Conservation (phyloP, 2,888 invertebrate species). For the Agrypnus murinus region DNA sequence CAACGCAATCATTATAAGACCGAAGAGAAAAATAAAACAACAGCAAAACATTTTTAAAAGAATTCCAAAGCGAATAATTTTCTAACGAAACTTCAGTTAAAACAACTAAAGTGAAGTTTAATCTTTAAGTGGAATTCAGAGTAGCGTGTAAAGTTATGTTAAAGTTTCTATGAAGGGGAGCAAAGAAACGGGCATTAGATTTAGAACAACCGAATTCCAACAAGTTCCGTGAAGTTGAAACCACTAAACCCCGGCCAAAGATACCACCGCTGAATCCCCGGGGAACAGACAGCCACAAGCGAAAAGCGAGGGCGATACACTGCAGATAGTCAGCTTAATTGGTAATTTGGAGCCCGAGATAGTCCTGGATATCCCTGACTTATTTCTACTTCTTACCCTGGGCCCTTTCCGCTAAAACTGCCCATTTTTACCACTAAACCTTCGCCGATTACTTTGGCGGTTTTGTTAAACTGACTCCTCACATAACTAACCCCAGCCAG, state of each 20-base stretch:
- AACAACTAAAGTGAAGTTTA: constrained; percentile 19
- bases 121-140: constrained; percentile 39
- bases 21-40: neutral
- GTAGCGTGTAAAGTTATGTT: constrained; percentile 38
- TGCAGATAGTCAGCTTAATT: constrained; percentile 54
- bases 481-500: constrained; percentile 1
- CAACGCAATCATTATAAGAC: no score
- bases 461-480: constrained; percentile 10
- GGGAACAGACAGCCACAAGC: constrained; percentile 41
- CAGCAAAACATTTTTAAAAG: neutral
- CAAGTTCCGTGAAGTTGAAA: constrained; percentile 48
- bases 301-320: constrained; percentile 49
- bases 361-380: constrained; percentile 37
- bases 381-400: constrained; percentile 42
- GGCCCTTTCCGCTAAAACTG: constrained; percentile 26
- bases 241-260: constrained; percentile 42
- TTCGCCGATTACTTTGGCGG: constrained; percentile 7
- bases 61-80: constrained; percentile 7
- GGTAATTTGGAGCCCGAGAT: constrained; percentile 50
- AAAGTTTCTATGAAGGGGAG: constrained; percentile 33
- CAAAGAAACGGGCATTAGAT: constrained; percentile 47
- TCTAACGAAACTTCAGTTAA: constrained; percentile 5
- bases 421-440: constrained; percentile 29
- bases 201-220: constrained; percentile 40
- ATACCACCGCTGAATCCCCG: constrained; percentile 35